Percentiles rank a stretch among this genome's conserved stretches.
Conservation (phyloP, 2,797 vertebrate species). For the Darevskia mixta region DNA sequence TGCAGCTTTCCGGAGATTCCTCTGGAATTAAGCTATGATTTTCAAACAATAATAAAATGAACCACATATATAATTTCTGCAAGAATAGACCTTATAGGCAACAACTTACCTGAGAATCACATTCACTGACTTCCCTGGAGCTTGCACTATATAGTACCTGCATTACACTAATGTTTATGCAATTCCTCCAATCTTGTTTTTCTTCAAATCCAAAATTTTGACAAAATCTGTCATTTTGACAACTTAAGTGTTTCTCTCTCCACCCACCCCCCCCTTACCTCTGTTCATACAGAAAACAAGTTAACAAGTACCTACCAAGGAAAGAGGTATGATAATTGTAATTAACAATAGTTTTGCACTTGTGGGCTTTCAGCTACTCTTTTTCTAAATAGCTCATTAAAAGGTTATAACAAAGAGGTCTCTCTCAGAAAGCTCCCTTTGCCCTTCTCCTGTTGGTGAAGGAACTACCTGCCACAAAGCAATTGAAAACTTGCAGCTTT, state of each 20-base stretch:
- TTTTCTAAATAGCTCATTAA: slow-evolving; percentile 20
- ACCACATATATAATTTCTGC: slow-evolving; percentile 13
- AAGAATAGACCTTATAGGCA: slow-evolving; percentile 41
- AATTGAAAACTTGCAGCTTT: slow-evolving; percentile 46
- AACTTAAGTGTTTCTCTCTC: background rate
- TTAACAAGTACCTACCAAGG: slow-evolving; percentile 42
- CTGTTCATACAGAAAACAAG: slow-evolving; percentile 23
- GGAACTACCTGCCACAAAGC: slow-evolving; percentile 8
- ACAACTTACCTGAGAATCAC: too few relatives aligned
- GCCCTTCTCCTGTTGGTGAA: slow-evolving; percentile 46
- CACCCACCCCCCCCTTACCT: slow-evolving; percentile 33
- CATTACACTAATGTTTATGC: slow-evolving; percentile 45
- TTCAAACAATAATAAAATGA: slow-evolving; percentile 56
- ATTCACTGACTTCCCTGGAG: too few relatives aligned
- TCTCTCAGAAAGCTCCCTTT: background rate
- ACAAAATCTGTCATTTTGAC: slow-evolving; percentile 48
- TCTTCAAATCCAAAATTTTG: slow-evolving; percentile 58
- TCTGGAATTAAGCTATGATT: slow-evolving; percentile 65
- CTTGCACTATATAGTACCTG: too few relatives aligned
- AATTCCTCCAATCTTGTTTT: slow-evolving; percentile 58
- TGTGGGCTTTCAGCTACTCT: slow-evolving; percentile 30
- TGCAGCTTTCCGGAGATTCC: slow-evolving; percentile 61
- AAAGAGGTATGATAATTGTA: slow-evolving; percentile 46
- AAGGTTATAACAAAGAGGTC: slow-evolving; percentile 40
- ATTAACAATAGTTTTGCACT: slow-evolving; percentile 29